phyloP scores from a whole-genome alignment of 2,113 vertebrate species.

The Spea bombifrons region DNA sequence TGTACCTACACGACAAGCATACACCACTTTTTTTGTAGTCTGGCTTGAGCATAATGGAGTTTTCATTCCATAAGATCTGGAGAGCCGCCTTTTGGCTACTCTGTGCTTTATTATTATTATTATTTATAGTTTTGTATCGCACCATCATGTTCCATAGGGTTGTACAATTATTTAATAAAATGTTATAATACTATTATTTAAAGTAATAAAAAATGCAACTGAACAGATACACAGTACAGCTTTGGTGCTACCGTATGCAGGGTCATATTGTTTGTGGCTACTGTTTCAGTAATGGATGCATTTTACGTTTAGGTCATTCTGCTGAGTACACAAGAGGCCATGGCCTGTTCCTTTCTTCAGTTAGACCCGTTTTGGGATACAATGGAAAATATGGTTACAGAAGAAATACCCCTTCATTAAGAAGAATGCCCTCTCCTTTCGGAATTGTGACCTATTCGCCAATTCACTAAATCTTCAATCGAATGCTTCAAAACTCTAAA shows the following conservation, averaged over 20 bases:
- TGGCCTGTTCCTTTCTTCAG: slow-evolving; percentile 39
- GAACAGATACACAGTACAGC: neutral
- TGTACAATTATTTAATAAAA: too few species aligned
- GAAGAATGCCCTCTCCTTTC: slow-evolving; percentile 44
- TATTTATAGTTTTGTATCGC: too few species aligned
- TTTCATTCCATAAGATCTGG: too few species aligned
- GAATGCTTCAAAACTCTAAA: too few species aligned
- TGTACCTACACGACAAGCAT: too few species aligned
- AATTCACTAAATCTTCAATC: neutral
- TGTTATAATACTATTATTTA: too few species aligned
- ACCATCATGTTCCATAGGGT: too few species aligned
- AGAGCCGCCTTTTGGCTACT: too few species aligned
- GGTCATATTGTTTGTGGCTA: neutral
- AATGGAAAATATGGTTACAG: slow-evolving; percentile 15
- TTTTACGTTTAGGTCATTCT: slow-evolving; percentile 38
- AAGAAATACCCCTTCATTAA: slow-evolving; percentile 37
- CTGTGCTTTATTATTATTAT: too few species aligned
- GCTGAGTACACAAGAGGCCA: slow-evolving; percentile 25
- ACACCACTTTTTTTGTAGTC: too few species aligned
- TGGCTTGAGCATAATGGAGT: too few species aligned
- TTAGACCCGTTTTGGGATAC: slow-evolving; percentile 1
- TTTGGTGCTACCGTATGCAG: neutral
- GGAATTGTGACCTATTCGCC: neutral
- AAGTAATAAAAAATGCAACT: too few species aligned
- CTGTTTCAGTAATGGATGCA: neutral